Evolutionary conservation across 2,888 invertebrate species (phyloP), one percentile per base, ranked within the genome.

Genomic region (Plebejus argus): DNA sequence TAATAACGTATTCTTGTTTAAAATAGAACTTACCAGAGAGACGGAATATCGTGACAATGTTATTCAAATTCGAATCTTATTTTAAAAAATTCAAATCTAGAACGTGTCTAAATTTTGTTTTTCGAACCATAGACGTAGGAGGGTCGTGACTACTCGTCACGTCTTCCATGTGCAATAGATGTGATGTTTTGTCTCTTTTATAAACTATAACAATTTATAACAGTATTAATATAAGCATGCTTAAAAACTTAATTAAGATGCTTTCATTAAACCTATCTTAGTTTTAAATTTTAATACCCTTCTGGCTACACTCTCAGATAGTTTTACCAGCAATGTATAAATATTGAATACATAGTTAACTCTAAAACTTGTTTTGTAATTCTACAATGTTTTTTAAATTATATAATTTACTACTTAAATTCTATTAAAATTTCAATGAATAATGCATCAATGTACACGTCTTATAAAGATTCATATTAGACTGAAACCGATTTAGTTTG

Each of bases 131-230:
- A 12, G 20, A 45, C 39, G 45, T 45, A 15, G 45, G 45, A 15
- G 45, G 45, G 20, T 45, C 72, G 72, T 72, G 72, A 72, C 72
- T 72, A 45, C 23, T 12, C 72, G 72, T 72, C 72, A 45, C 72
- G 72, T 45, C 72, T 72, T 45, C n/a, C 6, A n/a, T 72, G 20
- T 45, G 72, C 12, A 66, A 66, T 33, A 20, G 12, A 66, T 28
- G 28, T 28, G 28, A 28, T 66, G 28, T 66, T 15, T 66, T 28
- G 66, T 66, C 66, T 66, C 66, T 15, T 18, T 53, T 18, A 53
- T 53, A 18, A 53, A 66, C 66, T 28, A 15, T 28, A 66, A 66
- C 23, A 66, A 15, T 66, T 66, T 28, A 15, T 66, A 66, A 66
- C 66, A 66, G 12, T 33, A 66, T 66, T 66, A 66, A 66, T 66